phyloP scores from a whole-genome alignment of 2,797 vertebrate genomes.

The Cheirogaleus major region DNA sequence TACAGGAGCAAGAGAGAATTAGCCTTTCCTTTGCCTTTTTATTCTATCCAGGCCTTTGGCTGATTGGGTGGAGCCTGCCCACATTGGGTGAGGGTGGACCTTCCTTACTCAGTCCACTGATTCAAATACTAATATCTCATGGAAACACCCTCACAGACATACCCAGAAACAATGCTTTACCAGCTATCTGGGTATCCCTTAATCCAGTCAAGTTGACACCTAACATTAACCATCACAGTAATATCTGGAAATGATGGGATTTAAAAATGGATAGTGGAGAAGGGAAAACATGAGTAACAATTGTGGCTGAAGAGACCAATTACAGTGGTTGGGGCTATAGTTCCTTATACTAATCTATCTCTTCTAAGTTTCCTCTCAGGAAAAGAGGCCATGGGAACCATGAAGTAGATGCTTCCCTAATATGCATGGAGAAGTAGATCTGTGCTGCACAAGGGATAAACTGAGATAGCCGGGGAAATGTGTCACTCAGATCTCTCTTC shows the following conservation, averaged over 20 bases:
- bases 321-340: not conserved
- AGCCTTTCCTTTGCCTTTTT: not conserved
- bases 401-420: not conserved
- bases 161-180: not conserved
- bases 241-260: slow-evolving; percentile 9
- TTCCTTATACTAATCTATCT: not conserved
- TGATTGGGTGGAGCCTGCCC: not conserved
- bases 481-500: not conserved
- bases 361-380: not conserved
- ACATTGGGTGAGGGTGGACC: not conserved
- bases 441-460: not conserved
- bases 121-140: not conserved
- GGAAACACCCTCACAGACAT: not conserved
- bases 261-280: not conserved
- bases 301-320: not conserved
- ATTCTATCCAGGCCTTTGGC: not conserved
- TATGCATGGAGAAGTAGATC: not conserved
- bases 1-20: not conserved
- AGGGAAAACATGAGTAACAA: not conserved
- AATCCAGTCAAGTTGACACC: not conserved
- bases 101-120: not conserved
- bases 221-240: not conserved
- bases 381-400: not conserved
- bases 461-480: not conserved
- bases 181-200: not conserved